Conservation (phyloP, 1,140 invertebrate genomes). For the Copidosoma floridanum region DNA sequence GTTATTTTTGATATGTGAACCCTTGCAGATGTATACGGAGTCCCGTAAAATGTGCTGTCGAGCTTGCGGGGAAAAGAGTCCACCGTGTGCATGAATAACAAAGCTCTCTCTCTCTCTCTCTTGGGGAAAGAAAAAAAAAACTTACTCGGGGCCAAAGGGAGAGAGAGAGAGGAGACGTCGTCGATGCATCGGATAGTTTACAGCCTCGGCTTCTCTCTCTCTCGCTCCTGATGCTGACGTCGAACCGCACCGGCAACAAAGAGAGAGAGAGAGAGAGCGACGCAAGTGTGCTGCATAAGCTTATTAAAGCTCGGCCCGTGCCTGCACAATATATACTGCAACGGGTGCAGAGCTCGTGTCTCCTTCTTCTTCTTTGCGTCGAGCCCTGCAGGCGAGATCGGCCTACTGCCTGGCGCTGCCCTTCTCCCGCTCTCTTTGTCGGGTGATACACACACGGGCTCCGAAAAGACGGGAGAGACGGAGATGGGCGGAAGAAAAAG, state of each 20-base stretch:
- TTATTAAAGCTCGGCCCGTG: slow-evolving; percentile 44
- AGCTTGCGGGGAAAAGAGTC: no score
- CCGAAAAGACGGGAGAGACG: not conserved
- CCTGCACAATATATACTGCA: not conserved
- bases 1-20: no score
- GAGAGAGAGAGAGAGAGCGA: slow-evolving; percentile 6
- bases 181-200: no score
- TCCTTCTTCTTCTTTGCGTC: not conserved
- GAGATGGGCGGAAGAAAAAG: not conserved
- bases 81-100: no score
- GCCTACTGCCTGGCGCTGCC: not conserved
- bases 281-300: slow-evolving; percentile 54
- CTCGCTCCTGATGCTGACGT: no score
- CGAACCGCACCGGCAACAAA: not conserved
- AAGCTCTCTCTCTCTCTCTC: not conserved
- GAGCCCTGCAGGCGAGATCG: slow-evolving; percentile 4
- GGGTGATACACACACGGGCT: not conserved
- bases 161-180: not conserved
- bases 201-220: no score
- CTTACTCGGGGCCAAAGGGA: no score
- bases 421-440: not conserved
- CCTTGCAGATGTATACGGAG: no score
- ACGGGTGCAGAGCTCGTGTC: not conserved
- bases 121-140: no score
- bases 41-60: no score